Conservation (phyloP, 2,888 invertebrate species). For the Caenorhabditis sp. region DNA sequence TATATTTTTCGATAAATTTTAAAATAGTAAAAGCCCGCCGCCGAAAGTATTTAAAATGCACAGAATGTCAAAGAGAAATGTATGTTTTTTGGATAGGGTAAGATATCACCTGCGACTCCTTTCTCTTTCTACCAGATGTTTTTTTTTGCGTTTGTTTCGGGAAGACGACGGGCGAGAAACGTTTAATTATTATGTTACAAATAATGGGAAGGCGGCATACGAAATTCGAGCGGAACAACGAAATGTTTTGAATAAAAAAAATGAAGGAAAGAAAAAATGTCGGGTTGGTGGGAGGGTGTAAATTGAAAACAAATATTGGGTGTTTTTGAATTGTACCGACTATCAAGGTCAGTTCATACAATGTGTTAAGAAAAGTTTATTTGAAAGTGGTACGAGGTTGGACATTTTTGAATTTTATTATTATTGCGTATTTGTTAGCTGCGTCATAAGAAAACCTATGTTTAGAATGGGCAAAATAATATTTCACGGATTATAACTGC, state of each 20-base stretch:
- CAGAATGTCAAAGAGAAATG: background rate
- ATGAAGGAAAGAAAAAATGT: background rate
- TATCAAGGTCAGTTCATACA: constrained; percentile 2
- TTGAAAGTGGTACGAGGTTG: background rate
- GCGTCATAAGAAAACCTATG: too few relatives aligned
- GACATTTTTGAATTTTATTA: background rate
- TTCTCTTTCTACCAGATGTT: background rate
- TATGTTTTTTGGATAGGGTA: background rate
- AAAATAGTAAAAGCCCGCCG: background rate
- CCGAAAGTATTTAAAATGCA: background rate
- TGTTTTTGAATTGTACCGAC: background rate
- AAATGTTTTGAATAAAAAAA: constrained; percentile 17
- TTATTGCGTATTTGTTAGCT: too few relatives aligned
- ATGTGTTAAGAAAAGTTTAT: constrained; percentile 19
- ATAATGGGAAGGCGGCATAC: background rate
- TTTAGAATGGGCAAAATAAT: too few relatives aligned
- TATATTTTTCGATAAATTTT: background rate
- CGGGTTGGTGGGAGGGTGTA: background rate
- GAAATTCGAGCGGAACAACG: background rate
- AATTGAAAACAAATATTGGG: background rate
- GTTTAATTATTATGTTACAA: constrained; percentile 3
- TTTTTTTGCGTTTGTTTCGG: too few relatives aligned
- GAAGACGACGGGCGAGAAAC: constrained; percentile 6
- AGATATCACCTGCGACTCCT: background rate
- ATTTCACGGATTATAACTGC: too few relatives aligned